Conservation (phyloP, 2,113 vertebrate genomes). For the Shinisaurus crocodilurus region DNA sequence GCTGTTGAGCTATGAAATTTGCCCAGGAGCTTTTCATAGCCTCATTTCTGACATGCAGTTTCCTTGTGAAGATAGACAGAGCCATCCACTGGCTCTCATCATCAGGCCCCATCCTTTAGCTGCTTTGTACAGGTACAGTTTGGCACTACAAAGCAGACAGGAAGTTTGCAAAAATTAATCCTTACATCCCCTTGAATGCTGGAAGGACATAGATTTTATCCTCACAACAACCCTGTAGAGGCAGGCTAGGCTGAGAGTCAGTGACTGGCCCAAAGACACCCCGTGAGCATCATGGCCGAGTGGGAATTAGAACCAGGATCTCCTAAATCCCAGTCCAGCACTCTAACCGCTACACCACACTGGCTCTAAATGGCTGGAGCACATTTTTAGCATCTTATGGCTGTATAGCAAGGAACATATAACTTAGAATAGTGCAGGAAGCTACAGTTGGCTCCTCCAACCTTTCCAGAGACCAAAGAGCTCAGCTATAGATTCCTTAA, state of each 20-base stretch:
- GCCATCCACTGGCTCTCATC: not conserved
- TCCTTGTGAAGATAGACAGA: not conserved
- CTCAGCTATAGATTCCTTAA: not conserved
- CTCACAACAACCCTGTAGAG: not conserved
- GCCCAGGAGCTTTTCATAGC: conserved; percentile 70
- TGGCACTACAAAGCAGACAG: not conserved
- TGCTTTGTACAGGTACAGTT: conserved; percentile 9
- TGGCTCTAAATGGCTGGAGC: not conserved
- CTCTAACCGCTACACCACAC: no score
- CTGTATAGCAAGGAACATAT: not conserved
- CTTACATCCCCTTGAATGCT: not conserved
- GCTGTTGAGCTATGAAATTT: conserved; percentile 88
- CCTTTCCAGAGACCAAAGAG: not conserved
- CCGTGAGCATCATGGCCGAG: no score
- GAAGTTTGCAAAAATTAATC: not conserved
- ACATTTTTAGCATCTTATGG: not conserved
- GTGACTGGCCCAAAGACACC: no score
- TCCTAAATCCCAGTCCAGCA: no score
- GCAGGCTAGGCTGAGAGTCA: no score
- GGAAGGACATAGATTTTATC: not conserved
- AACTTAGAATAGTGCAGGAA: not conserved
- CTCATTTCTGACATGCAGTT: conserved; percentile 17
- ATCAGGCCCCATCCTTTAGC: not conserved
- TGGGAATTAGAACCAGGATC: no score
- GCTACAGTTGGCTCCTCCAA: not conserved